Base-by-base conservation (phyloP, 2,797 vertebrate species). In the Malacoraja senta region DNA sequence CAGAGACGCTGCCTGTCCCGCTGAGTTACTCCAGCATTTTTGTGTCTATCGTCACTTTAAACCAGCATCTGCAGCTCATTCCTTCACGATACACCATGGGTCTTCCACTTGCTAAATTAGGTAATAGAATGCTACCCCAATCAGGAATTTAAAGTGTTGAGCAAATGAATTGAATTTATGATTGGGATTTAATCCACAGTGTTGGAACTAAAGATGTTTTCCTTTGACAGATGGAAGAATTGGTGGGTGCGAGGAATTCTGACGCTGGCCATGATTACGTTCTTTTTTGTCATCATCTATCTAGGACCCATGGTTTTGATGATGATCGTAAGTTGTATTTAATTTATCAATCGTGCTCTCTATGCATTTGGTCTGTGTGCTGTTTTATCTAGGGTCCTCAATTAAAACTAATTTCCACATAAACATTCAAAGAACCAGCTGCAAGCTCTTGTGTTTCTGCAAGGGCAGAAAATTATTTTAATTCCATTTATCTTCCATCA, bases 271-370 rank as follows among this genome's bases (percentile, higher is more conserved):
- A 99, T 99, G 99, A 99, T 99, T 94, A 97, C 97, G 63, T 99
- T 99, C 96, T 99, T 99, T 97, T 99, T 99, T 97, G 93, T 99
- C 95, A 99, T 99, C 96, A 99, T 99, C 96, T 99, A 99, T 96
- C 94, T 99, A 95, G 99, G 99, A 94, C 99, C 99, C 93, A 97
- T 99, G 95, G 98, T 99, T 95, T 96, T 99, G 93, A 99, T 99
- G 98, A 98, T 98, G 95, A 99, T 99, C 58, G 99, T 99, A 95
- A 98, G 98, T 98, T 77, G 24, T 15, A 84, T 58, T 83, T 38
- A 21, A 4, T 10, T 61, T n/a, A 13, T 58, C 24, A 38, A 17
- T 17, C 21, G 19, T 80, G 15, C 76, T 13, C 81, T 12, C 8
- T 44, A 21, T 61, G 17, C 21, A 90, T 90, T 90, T 90, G 17